Evolutionary conservation across 2,113 vertebrate genomes (phyloP), one percentile per base, ranked within the genome.

Genomic region (Eurypyga helias): DNA sequence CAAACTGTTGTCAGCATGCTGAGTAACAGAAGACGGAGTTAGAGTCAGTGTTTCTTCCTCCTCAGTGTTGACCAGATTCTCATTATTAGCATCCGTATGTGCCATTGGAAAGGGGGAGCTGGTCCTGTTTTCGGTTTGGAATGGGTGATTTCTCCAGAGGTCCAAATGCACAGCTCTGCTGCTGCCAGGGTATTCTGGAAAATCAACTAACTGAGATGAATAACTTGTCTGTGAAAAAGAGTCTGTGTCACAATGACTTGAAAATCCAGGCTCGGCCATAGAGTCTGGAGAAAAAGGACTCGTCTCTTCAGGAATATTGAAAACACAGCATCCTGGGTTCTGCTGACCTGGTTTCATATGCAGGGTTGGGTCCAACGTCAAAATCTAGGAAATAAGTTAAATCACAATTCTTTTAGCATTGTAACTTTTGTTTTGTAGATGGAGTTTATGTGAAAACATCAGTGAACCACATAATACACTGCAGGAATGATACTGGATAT

Each of bases 221-320:
- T 98, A 98, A 94, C 98, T 99, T 70, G 96, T 93, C 80, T 98
- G 98, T 8, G 99, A 99, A 94, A 97, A 97, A 25, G 97, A 98
- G 97, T 99, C 98, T 5, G 97, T 96, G 70, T 99, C 98, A 75
- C 97, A 98, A 38, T 96, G 98, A 90, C 97, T 97, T 25, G 96
- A 97, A 73, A 98, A 93, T 38, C 96, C 93, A 5, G 97, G 97
- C 75, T 98, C 95, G 43, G 98, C 98, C 67, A 98, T 98, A 19
- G 99, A 99, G 97, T 99, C 99, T 9, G 99, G 98, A 71, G 98
- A 99, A 58, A 98, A 97, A 21, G 98, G 94, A 72, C 96, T 77
- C 17, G 86, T 93, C 6, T 96, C 97, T 49, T 97, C 94, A 31
- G 96, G 97, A 95, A 96, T 96, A 86, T 89, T 98, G 94, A 97